Conservation (phyloP, 2,888 invertebrate species). For the Caenorhabditis parvicauda region DNA sequence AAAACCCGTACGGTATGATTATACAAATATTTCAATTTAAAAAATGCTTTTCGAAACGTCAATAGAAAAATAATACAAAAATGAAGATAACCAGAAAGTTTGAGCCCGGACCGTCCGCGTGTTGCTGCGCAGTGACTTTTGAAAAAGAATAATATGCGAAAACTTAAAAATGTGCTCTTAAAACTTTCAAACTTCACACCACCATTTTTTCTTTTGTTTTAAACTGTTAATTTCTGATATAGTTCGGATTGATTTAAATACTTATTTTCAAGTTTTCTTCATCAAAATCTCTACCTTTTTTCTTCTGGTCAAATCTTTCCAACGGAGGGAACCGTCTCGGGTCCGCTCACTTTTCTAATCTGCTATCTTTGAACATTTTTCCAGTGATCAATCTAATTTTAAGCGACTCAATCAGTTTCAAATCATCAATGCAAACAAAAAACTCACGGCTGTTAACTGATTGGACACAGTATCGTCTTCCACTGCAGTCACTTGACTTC, state of each 20-base stretch:
- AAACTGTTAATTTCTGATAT: background rate
- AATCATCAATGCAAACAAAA: background rate
- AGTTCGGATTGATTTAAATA: no score
- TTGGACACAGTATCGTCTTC: conserved; percentile 13
- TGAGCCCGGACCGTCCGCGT: no score
- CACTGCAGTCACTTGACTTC: conserved; percentile 33
- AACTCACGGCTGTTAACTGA: conserved; percentile 22
- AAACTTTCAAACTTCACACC: background rate
- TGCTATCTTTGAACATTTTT: no score
- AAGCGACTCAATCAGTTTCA: no score
- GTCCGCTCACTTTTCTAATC: no score
- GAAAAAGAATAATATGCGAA: background rate
- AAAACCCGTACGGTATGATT: background rate
- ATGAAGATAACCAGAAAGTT: background rate
- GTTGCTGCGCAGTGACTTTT: no score
- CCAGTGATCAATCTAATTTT: no score
- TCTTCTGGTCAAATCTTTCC: no score
- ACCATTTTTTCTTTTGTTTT: background rate
- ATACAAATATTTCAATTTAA: background rate
- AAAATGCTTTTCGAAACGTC: conserved; percentile 12
- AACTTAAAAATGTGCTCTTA: background rate
- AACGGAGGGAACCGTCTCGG: no score
- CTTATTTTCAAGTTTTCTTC: no score
- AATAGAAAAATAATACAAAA: conserved; percentile 2
- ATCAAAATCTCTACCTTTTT: no score